Conservation (phyloP, 2,113 vertebrate genomes). For the Odontesthes bonariensis region DNA sequence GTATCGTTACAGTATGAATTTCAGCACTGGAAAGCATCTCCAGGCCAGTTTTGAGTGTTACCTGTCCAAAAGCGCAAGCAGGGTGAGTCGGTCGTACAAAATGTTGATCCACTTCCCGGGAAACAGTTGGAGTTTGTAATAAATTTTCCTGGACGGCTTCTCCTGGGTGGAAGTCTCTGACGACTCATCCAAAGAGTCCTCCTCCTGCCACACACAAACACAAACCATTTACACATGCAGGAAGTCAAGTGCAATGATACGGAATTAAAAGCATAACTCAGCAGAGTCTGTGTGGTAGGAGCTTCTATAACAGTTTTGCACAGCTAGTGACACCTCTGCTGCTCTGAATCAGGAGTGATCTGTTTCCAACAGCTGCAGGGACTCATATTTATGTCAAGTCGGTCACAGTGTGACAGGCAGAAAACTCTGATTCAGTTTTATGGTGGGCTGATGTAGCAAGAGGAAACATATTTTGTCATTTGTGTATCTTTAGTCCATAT, state of each 20-base stretch:
- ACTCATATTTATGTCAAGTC: neutral
- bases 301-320: conserved; percentile 8
- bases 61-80: conserved; percentile 93
- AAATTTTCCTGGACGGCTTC: conserved; percentile 89
- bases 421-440: neutral
- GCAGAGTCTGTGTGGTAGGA: conserved; percentile 13
- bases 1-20: neutral
- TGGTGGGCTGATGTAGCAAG: neutral
- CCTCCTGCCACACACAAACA: conserved; percentile 78
- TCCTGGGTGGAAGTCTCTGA: conserved; percentile 89
- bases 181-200: conserved; percentile 87
- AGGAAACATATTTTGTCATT: neutral
- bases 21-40: neutral
- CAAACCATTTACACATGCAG: neutral
- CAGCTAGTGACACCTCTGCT: conserved; percentile 11
- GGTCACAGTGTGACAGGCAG: neutral
- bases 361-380: neutral
- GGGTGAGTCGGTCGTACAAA: conserved; percentile 93
- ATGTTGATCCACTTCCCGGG: conserved; percentile 96
- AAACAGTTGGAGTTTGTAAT: conserved; percentile 94
- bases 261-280: neutral
- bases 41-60: conserved; percentile 63
- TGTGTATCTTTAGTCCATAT: neutral
- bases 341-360: conserved; percentile 2
- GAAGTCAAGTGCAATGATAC: neutral